Base-by-base conservation (phyloP, 2,113 vertebrate species). In the Psittacus erithacus region DNA sequence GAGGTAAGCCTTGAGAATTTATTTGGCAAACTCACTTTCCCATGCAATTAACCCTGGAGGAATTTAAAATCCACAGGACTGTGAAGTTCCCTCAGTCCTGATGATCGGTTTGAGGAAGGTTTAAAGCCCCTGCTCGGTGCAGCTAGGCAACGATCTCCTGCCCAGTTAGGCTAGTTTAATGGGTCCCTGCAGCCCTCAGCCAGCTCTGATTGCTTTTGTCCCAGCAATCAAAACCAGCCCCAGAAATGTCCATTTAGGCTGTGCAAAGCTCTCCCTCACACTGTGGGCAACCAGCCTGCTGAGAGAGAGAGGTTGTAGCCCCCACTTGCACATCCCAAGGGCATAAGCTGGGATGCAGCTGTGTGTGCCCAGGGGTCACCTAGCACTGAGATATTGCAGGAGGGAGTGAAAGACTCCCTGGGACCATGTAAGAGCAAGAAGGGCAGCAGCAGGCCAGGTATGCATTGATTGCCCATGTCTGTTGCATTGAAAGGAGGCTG, bases 401-500 rank as follows among this genome's bases (percentile, higher is more conserved):
- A 86, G 23, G 50, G 41, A 41, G n/a, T 25, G 15, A 41, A 60
- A 28, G 59, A 31, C 44, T 60, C 17, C 25, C 18, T 2, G 2
- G 49, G 17, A 55, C 7, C 7, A 2, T 2, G 11, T 2, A 28
- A 18, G 23, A 70, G 57, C 50, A 43, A 55, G n/a, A 44, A 29
- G 35, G 39, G 27, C 41, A 44, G 44, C 23, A 49, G 46, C 41
- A 55, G 53, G 17, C 1, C 13, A 43, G 62, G 74, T 47, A 39
- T 3, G 16, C 7, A 23, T 60, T 33, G 52, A 4, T 15, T 49
- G 47, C 35, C 33, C 2, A 0, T 5, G 46, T 27, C 47, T 1
- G 3, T 27, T 18, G 43, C 53, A 11, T 3, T 63, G 44, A 10
- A 44, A 28, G 39, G 35, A 73, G 74, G 29, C 0, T 1, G 29